phyloP scores from a whole-genome alignment of 2,888 invertebrate genomes.

The Augiades crinisus region DNA sequence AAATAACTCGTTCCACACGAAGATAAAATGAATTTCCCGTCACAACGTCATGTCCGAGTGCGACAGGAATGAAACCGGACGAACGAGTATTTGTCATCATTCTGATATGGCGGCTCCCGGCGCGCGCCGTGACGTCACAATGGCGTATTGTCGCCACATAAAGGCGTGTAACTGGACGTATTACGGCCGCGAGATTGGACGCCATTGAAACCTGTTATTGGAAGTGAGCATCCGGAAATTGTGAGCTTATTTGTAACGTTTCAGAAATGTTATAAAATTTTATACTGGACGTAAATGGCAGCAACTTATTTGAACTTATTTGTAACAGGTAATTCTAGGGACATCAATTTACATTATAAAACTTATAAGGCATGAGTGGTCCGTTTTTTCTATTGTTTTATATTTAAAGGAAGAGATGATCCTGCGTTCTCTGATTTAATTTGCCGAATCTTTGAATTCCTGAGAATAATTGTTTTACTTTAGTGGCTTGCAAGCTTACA shows the following conservation, averaged over 20 bases:
- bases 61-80: constrained; percentile 13
- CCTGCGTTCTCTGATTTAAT: too few relatives aligned
- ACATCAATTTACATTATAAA: too few relatives aligned
- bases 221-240: constrained; percentile 9
- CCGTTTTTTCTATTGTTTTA: too few relatives aligned
- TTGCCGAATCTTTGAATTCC: too few relatives aligned
- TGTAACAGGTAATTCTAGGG: too few relatives aligned
- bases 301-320: too few relatives aligned
- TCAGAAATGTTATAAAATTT: too few relatives aligned
- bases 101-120: constrained; percentile 17
- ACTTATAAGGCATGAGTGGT: too few relatives aligned
- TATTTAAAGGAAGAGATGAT: too few relatives aligned
- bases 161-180: constrained; percentile 20
- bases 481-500: too few relatives aligned
- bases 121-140: constrained; percentile 15
- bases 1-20: constrained; percentile 9
- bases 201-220: constrained; percentile 16
- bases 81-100: constrained; percentile 22
- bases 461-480: too few relatives aligned
- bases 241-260: constrained; percentile 4
- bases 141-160: constrained; percentile 19
- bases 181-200: constrained; percentile 20
- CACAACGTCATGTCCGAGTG: constrained; percentile 1
- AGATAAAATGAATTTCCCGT: constrained; percentile 14
- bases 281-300: too few relatives aligned